Conservation (phyloP, 2,113 vertebrate species). For the Saccopteryx bilineata region DNA sequence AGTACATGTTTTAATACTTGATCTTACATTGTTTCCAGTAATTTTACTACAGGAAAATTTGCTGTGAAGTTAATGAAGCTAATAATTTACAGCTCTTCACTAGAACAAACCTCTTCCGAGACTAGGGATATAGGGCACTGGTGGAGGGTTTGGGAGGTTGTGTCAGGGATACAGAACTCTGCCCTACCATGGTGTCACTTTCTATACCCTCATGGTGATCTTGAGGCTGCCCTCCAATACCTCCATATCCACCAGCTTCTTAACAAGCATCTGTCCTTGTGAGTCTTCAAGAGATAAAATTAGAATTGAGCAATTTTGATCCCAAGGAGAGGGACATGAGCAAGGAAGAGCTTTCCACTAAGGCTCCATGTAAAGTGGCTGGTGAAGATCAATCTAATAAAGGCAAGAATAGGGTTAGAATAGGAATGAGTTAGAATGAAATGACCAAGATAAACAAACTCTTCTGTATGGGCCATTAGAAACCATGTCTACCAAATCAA, state of each 20-base stretch:
- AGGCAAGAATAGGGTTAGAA: not conserved
- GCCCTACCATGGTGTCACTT: not conserved
- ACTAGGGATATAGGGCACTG: accelerated
- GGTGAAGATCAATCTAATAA: not conserved
- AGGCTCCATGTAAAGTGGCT: not conserved
- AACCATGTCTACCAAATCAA: not conserved
- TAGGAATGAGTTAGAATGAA: not conserved
- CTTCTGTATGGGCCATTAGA: not conserved
- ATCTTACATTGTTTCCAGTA: not conserved
- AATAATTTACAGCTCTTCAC: not conserved
- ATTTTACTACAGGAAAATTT: not conserved
- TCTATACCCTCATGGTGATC: no score
- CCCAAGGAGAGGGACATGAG: not conserved
- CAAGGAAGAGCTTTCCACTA: not conserved
- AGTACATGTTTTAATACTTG: not conserved
- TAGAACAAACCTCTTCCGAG: not conserved
- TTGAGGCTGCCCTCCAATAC: not conserved
- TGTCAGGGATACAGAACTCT: not conserved
- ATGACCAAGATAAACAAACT: not conserved
- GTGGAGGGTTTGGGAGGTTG: not conserved
- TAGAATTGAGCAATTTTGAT: not conserved
- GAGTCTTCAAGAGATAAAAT: not conserved
- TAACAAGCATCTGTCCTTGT: not conserved
- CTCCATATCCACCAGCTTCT: not conserved
- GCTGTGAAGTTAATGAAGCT: not conserved